A percentile compares a stretch with the other conserved stretches of the same genome.
Evolutionary conservation across 2,888 invertebrate genomes (phyloP).

Genomic region (Dioctria rufipes): DNA sequence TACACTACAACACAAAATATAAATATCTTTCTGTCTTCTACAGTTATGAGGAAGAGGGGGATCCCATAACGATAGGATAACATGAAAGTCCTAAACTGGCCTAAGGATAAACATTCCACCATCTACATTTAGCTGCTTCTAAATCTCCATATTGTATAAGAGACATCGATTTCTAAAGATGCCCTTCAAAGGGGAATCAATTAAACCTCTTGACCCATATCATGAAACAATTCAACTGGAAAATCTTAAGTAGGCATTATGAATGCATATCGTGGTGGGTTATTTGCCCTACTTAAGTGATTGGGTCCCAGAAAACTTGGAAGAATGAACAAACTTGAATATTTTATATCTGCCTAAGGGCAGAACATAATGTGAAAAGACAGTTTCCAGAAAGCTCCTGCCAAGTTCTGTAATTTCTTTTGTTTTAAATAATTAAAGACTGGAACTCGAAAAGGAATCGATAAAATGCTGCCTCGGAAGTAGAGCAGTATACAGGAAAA

Average conservation of each 20-base stretch:
- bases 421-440: conserved; percentile 1
- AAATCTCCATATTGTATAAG: neutral
- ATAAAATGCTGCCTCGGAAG: no score
- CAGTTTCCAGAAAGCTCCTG: neutral
- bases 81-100: neutral
- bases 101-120: no score
- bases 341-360: neutral
- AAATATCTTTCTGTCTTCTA: no score
- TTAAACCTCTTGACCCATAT: neutral
- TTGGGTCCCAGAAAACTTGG: neutral
- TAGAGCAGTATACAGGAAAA: no score
- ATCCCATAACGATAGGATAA: no score
- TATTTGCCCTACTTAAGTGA: neutral
- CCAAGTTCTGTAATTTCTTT: neutral
- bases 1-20: no score
- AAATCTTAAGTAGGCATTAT: neutral
- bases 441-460: no score
- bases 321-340: neutral
- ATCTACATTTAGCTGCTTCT: no score
- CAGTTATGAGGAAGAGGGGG: no score
- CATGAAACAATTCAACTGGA: neutral
- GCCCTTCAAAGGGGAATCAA: neutral
- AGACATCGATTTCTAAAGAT: neutral
- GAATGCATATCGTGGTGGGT: neutral
- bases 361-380: neutral